Evolutionary conservation across 2,888 invertebrate genomes (phyloP), one percentile per base, ranked within the genome.

Genomic region (Noctua comes): DNA sequence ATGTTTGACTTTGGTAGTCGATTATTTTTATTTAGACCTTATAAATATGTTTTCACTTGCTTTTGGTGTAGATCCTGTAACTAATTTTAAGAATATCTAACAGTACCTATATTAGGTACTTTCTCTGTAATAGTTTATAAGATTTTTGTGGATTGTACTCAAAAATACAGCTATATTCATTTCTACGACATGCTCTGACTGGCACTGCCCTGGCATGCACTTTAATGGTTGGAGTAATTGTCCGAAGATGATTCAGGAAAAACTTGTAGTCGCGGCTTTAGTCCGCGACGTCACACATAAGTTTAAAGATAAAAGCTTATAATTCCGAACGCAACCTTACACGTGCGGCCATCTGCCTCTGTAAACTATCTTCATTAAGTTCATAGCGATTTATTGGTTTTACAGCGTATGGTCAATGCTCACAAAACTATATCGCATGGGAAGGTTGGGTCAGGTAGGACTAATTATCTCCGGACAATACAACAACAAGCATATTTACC

Each of bases 21-120:
- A 24, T 71, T 16, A 70, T 16, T 64, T 46, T 66, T 51, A 48
- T 82, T 54, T n/a, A 82, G 43, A 54, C 11, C 31, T 5, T 54
- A 62, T 18, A 27, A 43, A 43, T 57, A 62, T 27, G 10, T 43
- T 75, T 18, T 64, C 7, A 27, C 16, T 68, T 64, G 27, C 43
- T 66, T 73, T 57, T 73, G 48, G 10, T 36, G 59, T 68, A 62
- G 36, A 46, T 83, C 48, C 65, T 57, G 3, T 69, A 65, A 57
- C 21, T 59, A 27, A 21, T 65, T 65, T 21, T 68, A n/a, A 43
- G 40, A 59, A 21, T 10, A 16, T 75, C 43, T 68, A 64, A 69
- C 21, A 83, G 69, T 83, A 66, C 84, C 80, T 83, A 80, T 65
- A 80, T 80, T 83, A 80, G 80, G 80, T 80, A 70, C 78, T 66